Percentiles rank a stretch among this genome's conserved stretches.
Conservation (phyloP, 2,113 vertebrate species). For the Nothoprocta perdicaria region DNA sequence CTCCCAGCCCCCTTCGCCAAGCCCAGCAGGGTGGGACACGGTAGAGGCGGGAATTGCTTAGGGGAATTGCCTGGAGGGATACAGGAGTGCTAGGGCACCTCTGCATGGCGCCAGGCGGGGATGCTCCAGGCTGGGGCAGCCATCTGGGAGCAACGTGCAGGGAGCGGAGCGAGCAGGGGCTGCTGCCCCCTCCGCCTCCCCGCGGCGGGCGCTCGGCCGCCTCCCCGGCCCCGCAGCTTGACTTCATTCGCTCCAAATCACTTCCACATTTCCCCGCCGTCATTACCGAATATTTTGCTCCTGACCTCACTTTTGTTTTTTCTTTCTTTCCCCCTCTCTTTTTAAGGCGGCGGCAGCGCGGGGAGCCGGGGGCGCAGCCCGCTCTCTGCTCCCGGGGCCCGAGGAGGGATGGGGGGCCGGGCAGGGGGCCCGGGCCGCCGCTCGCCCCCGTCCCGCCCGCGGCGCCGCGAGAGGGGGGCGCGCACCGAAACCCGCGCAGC, state of each 20-base stretch:
- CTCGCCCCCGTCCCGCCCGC: too few species aligned
- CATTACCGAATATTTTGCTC: conserved; percentile 80
- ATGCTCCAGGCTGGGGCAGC: conserved; percentile 59
- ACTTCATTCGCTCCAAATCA: conserved; percentile 76
- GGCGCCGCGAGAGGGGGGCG: too few species aligned
- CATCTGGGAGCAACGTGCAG: conserved; percentile 63
- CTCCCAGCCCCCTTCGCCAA: background rate
- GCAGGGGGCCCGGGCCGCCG: too few species aligned
- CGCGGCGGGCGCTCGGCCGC: conserved; percentile 68
- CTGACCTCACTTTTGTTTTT: conserved; percentile 79
- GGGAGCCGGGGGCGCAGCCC: background rate
- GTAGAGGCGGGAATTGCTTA: background rate
- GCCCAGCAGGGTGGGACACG: rapidly evolving
- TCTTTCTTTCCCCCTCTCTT: too few species aligned
- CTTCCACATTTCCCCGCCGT: conserved; percentile 79
- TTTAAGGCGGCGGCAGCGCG: conserved; percentile 18
- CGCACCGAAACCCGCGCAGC: too few species aligned
- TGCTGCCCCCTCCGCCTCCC: conserved; percentile 22
- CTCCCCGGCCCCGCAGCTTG: conserved; percentile 70
- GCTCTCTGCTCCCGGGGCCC: too few species aligned
- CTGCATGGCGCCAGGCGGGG: background rate
- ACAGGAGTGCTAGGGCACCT: background rate
- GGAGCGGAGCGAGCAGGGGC: background rate
- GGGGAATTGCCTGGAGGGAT: background rate
- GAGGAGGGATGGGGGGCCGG: too few species aligned